Conservation (phyloP, 2,888 invertebrate genomes). For the Thereva unica region DNA sequence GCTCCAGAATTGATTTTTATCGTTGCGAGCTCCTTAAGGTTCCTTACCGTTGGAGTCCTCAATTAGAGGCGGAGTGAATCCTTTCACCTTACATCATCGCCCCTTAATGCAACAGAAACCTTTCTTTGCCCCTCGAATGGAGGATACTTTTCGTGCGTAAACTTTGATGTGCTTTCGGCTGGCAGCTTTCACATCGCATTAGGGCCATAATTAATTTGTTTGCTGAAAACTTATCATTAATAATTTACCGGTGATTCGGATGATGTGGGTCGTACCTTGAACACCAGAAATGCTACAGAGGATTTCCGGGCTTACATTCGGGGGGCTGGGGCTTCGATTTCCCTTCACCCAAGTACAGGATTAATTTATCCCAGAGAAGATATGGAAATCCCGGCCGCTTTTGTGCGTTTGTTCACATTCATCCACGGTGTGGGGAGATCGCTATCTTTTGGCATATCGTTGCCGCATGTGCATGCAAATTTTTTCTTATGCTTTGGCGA, state of each 20-base stretch:
- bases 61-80: conserved; percentile 17
- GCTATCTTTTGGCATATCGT: conserved; percentile 13
- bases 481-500: conserved; percentile 19
- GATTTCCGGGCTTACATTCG: conserved; percentile 2
- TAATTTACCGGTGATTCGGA: conserved; percentile 33
- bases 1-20: conserved; percentile 21
- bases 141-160: conserved; percentile 4
- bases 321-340: conserved; percentile 11
- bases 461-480: conserved; percentile 9
- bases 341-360: background rate
- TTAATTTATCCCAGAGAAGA: conserved; percentile 24
- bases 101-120: background rate
- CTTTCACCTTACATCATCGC: conserved; percentile 23
- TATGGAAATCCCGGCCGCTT: background rate
- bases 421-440: conserved; percentile 1
- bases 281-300: background rate
- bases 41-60: conserved; percentile 6
- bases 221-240: conserved; percentile 42
- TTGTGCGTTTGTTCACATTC: background rate
- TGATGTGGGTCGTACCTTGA: conserved; percentile 23
- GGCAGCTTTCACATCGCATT: conserved; percentile 40
- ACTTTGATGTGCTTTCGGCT: conserved; percentile 31
- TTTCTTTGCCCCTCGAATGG: background rate
- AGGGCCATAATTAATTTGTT: conserved; percentile 41
- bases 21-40: background rate